Percentiles rank a stretch among this genome's conserved stretches.
phyloP scores from a whole-genome alignment of 2,797 vertebrate genomes.

The Lepilemur septentrionalis region DNA sequence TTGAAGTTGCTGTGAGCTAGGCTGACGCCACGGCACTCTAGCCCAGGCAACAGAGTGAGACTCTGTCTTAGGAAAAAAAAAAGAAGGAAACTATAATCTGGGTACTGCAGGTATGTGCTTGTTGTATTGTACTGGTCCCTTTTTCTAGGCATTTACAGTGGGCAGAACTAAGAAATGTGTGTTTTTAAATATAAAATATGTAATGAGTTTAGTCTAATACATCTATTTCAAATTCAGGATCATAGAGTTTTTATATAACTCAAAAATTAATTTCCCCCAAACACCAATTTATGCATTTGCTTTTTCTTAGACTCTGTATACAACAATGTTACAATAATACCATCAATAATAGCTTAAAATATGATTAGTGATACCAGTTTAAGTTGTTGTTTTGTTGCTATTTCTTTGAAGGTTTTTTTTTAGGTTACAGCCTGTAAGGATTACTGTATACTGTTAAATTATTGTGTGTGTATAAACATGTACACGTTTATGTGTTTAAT shows the following conservation, averaged over 20 bases:
- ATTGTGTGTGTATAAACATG: neutral
- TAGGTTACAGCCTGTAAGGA: neutral
- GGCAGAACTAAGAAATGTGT: neutral
- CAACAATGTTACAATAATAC: neutral
- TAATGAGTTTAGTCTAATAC: neutral
- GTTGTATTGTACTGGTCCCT: neutral
- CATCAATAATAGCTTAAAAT: neutral
- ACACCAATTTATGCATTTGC: neutral
- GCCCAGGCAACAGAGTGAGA: no score
- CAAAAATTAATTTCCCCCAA: conserved; percentile 41
- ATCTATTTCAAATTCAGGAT: conserved; percentile 5
- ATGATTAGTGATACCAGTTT: neutral
- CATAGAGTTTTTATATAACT: conserved; percentile 22
- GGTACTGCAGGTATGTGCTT: neutral
- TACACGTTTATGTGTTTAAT: neutral
- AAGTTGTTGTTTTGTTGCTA: conserved; percentile 13
- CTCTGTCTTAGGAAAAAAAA: no score
- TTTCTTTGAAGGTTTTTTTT: conserved; percentile 45
- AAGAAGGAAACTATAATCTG: neutral
- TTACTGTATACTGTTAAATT: neutral
- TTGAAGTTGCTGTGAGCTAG: no score
- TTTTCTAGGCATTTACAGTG: neutral
- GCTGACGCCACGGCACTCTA: no score
- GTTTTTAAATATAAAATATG: conserved; percentile 37
- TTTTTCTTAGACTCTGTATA: conserved; percentile 4